Evolutionary conservation across 2,888 invertebrate genomes (phyloP).

Genomic region (Spisula subtruncata): DNA sequence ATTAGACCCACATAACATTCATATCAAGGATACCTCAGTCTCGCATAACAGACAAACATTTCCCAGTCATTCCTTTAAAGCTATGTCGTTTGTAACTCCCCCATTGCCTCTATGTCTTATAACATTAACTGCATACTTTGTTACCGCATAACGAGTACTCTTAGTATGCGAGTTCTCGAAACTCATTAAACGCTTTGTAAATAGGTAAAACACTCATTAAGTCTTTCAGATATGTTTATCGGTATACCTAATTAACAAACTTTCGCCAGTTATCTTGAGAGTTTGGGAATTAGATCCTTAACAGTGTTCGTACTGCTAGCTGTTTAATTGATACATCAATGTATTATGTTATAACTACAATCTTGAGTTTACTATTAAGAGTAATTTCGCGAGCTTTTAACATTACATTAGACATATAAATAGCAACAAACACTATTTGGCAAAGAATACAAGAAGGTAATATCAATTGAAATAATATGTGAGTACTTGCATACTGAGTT

Average conservation of each 20-base stretch:
- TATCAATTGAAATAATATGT: no score
- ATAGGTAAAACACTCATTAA: not conserved
- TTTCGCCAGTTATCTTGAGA: not conserved
- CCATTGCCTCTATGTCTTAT: not conserved
- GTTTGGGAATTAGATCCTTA: not conserved
- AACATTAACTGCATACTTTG: not conserved
- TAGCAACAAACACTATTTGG: no score
- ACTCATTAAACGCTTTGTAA: not conserved
- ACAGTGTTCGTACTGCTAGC: not conserved
- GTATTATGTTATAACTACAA: not conserved
- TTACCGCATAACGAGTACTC: not conserved
- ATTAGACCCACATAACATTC: not conserved
- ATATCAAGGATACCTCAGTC: not conserved
- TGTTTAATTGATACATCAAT: not conserved
- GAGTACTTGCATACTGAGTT: no score
- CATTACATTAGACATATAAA: no score
- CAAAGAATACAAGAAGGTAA: no score
- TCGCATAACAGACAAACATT: conserved; percentile 7
- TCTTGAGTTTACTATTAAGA: no score
- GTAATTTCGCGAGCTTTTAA: no score
- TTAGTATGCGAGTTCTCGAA: not conserved
- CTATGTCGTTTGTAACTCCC: not conserved
- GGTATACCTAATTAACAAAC: not conserved
- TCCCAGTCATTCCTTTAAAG: not conserved
- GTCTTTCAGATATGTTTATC: not conserved